These are phyloP conservation scores for Ypsolopha scabrella DNA, from an alignment of 2,888 invertebrate genomes.

Conservation along the genomic window DNA sequence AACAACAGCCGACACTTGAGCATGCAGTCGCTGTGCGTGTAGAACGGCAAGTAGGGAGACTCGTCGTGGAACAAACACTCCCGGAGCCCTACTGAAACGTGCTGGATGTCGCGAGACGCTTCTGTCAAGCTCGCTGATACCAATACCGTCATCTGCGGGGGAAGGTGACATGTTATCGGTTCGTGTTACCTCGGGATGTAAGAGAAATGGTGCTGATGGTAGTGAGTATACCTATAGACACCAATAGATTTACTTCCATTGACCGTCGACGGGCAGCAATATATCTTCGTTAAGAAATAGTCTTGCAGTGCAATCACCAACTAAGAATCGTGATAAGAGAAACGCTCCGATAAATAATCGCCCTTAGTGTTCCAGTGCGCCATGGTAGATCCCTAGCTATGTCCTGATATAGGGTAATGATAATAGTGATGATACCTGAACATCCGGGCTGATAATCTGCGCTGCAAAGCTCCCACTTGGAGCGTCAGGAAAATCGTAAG, in stretches of 20 bases:
- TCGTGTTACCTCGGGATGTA: no score
- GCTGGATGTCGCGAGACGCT: slow-evolving; percentile 56
- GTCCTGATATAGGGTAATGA: no score
- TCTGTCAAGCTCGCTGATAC: slow-evolving; percentile 53
- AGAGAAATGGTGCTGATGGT: no score
- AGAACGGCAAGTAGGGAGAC: slow-evolving; percentile 46
- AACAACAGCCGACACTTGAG: slow-evolving; percentile 68
- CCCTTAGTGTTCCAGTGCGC: no score
- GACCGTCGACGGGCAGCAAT: no score
- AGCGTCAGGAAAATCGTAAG: slow-evolving; percentile 70
- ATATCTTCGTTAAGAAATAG: no score
- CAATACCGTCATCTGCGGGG: slow-evolving; percentile 44
- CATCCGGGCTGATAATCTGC: slow-evolving; percentile 51
- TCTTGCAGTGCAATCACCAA: no score
- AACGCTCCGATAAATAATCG: no score
- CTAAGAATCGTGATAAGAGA: no score
- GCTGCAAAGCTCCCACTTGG: slow-evolving; percentile 65
- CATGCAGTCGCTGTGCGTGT: slow-evolving; percentile 71
- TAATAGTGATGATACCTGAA: slow-evolving; percentile 27
- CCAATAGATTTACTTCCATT: no score
- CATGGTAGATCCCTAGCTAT: no score
- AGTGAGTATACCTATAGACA: no score
- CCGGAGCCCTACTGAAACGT: slow-evolving; percentile 46
- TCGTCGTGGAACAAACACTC: slow-evolving; percentile 72
- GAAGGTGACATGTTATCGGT: slow-evolving; percentile 2